phyloP scores from a whole-genome alignment of 2,888 invertebrate genomes.

The Leistus spinibarbis region DNA sequence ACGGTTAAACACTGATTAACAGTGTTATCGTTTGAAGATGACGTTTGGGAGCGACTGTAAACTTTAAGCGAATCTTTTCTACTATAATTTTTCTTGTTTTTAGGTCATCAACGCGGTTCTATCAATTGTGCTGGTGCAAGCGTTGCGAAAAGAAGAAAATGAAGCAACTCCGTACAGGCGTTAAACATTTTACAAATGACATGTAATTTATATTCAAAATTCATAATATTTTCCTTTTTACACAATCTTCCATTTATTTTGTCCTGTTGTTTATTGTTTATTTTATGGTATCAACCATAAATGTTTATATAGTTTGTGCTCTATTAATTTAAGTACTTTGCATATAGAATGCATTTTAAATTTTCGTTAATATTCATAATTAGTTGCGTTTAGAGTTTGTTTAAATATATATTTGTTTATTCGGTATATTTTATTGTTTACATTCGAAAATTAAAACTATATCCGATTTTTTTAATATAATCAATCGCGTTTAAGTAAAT shows the following conservation, averaged over 20 bases:
- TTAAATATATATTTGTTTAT: slow-evolving; percentile 3
- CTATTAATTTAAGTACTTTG: background rate
- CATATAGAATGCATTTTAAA: too few relatives aligned
- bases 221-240: slow-evolving; percentile 12
- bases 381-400: too few relatives aligned
- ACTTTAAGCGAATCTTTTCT: too few relatives aligned
- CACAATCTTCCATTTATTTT: background rate
- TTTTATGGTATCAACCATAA: background rate
- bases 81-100: slow-evolving; percentile 47
- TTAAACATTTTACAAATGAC: slow-evolving; percentile 13
- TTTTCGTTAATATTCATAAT: too few relatives aligned
- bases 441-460: too few relatives aligned
- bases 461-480: too few relatives aligned
- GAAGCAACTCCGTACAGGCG: slow-evolving; percentile 58
- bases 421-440: slow-evolving; percentile 9
- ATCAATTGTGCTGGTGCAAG: slow-evolving; percentile 72
- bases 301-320: slow-evolving; percentile 12
- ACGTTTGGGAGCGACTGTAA: too few relatives aligned
- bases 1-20: too few relatives aligned
- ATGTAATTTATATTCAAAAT: slow-evolving; percentile 14
- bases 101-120: slow-evolving; percentile 75
- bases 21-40: too few relatives aligned
- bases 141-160: slow-evolving; percentile 77
- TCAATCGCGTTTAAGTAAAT: too few relatives aligned
- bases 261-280: slow-evolving; percentile 4